Conservation (phyloP, 2,888 invertebrate species). For the Lithosia quadra region DNA sequence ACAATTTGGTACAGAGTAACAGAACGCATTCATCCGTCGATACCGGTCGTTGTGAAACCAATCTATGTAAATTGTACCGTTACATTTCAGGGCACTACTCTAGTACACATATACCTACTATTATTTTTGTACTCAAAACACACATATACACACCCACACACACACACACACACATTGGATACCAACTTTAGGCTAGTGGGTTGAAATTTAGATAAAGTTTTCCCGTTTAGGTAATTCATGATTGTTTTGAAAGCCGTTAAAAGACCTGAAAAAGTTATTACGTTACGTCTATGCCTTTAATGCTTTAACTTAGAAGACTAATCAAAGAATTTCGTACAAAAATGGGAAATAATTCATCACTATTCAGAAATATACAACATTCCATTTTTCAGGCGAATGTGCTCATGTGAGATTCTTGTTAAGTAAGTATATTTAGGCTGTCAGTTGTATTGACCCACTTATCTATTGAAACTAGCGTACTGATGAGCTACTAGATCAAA, state of each 20-base stretch:
- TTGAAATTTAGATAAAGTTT: not conserved
- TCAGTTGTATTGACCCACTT: no score
- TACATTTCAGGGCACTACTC: slow-evolving; percentile 49
- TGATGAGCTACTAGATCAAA: no score
- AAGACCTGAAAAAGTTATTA: not conserved
- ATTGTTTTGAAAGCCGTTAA: not conserved
- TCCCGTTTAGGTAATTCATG: not conserved
- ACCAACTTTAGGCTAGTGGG: not conserved
- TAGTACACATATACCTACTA: slow-evolving; percentile 4
- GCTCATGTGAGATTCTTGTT: no score
- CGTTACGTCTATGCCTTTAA: not conserved
- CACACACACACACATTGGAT: not conserved
- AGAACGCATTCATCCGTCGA: slow-evolving; percentile 61
- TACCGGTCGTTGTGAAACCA: slow-evolving; percentile 64
- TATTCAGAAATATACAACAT: no score
- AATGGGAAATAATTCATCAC: not conserved
- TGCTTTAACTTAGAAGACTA: not conserved
- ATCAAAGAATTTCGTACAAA: not conserved
- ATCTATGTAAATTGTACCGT: slow-evolving; percentile 67
- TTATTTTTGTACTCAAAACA: slow-evolving; percentile 6
- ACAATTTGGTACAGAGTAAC: slow-evolving; percentile 68
- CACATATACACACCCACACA: no score
- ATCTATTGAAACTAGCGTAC: no score
- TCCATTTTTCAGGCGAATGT: no score
- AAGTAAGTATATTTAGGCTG: no score